Evolutionary conservation across 2,888 invertebrate genomes (phyloP).

Genomic region (Tribolium freemani): DNA sequence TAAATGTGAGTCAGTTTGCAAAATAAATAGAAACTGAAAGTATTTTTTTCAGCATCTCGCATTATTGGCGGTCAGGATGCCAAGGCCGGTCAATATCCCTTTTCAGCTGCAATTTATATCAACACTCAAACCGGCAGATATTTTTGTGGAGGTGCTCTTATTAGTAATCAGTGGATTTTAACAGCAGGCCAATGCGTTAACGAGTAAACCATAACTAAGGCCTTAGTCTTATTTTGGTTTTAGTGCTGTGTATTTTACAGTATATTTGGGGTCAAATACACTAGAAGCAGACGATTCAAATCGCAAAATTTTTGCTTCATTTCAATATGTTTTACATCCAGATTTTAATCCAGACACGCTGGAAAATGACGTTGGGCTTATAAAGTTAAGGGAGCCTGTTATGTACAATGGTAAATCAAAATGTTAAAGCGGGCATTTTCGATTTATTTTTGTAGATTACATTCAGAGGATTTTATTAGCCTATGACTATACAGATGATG

Average conservation of each 20-base stretch:
- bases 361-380: slow-evolving; percentile 21
- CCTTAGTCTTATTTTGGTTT: not conserved
- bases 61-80: slow-evolving; percentile 4
- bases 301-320: not conserved
- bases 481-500: not conserved
- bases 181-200: slow-evolving; percentile 18
- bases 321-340: slow-evolving; percentile 7
- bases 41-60: not conserved
- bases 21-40: not conserved
- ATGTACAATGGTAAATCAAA: slow-evolving; percentile 1
- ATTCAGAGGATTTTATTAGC: slow-evolving; percentile 12
- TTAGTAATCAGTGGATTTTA: slow-evolving; percentile 2
- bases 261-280: slow-evolving; percentile 16
- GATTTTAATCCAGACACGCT: slow-evolving; percentile 16
- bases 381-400: slow-evolving; percentile 14
- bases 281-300: slow-evolving; percentile 7
- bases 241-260: slow-evolving; percentile 8
- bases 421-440: not conserved
- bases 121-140: not conserved
- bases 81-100: not conserved
- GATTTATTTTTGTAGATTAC: slow-evolving; percentile 7
- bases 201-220: not conserved
- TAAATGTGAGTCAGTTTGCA: not conserved
- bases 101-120: slow-evolving; percentile 6
- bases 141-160: slow-evolving; percentile 13